Percentiles rank a stretch among this genome's conserved stretches.
Evolutionary conservation across 1,140 invertebrate genomes (phyloP).

Genomic region (Magallana gigas): DNA sequence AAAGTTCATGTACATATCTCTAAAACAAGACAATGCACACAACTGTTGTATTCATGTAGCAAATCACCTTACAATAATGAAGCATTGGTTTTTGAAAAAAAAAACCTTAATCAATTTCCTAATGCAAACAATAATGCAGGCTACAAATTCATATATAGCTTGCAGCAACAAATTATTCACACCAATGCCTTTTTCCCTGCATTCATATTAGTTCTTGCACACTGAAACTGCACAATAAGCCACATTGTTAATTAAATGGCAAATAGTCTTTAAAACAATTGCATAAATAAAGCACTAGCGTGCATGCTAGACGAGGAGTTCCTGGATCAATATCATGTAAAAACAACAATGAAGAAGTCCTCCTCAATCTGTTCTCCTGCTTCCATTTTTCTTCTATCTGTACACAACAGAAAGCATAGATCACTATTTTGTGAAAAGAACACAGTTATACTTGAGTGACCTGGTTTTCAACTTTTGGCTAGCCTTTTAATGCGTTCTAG

Average conservation of each 20-base stretch:
- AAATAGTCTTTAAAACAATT: not conserved
- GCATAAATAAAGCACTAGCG: constrained; percentile 5
- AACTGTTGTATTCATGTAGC: not conserved
- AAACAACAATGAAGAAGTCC: not conserved
- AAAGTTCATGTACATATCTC: not conserved
- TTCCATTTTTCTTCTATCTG: not conserved
- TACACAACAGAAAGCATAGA: not conserved
- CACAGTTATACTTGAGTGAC: not conserved
- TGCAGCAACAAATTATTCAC: too few species aligned
- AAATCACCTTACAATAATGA: too few species aligned
- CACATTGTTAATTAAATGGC: too few species aligned
- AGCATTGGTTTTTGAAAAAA: too few species aligned
- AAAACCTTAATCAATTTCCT: too few species aligned
- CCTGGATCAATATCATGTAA: not conserved
- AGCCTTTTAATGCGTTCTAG: constrained; percentile 74
- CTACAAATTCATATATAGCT: too few species aligned
- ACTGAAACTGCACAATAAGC: too few species aligned
- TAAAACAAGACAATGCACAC: constrained; percentile 23
- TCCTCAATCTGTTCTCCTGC: not conserved
- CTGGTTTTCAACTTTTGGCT: constrained; percentile 60
- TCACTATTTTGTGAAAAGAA: not conserved
- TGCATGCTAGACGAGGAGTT: not conserved
- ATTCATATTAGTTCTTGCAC: too few species aligned
- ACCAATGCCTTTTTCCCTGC: too few species aligned
- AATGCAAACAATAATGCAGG: too few species aligned